Evolutionary conservation across 2,888 invertebrate genomes (phyloP).

Genomic region (Mythimna pallens): DNA sequence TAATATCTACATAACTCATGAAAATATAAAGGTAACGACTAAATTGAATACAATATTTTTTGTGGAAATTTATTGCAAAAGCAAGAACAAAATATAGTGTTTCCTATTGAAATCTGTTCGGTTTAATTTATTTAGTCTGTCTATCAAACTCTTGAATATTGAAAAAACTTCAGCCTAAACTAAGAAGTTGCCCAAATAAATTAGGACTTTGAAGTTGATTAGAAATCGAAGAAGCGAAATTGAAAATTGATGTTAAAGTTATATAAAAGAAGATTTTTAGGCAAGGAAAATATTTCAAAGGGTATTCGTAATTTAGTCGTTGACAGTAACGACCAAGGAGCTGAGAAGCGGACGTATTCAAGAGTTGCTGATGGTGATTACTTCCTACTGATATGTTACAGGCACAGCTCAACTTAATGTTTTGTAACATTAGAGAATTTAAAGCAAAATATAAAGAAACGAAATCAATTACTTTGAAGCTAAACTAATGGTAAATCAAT

Average conservation of each 20-base stretch:
- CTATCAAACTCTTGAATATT: constrained; percentile 19
- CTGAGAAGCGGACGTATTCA: not conserved
- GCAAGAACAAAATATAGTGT: constrained; percentile 11
- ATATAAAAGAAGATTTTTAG: not conserved
- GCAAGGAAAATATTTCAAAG: constrained; percentile 2
- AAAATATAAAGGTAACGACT: constrained; percentile 11
- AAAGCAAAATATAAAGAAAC: not conserved
- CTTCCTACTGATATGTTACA: constrained; percentile 10
- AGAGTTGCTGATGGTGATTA: constrained; percentile 25
- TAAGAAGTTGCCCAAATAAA: constrained; percentile 24
- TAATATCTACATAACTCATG: constrained; percentile 25
- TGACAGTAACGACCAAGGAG: not conserved
- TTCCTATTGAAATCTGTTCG: constrained; percentile 18
- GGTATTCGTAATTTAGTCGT: not conserved
- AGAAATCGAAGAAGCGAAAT: constrained; percentile 18
- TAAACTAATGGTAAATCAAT: not conserved
- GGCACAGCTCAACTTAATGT: not conserved
- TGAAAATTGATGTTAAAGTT: constrained; percentile 12
- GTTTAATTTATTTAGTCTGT: constrained; percentile 25
- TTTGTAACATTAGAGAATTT: not conserved
- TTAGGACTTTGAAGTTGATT: constrained; percentile 12
- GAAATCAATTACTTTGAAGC: not conserved
- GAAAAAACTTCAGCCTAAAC: constrained; percentile 14
- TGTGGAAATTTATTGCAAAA: constrained; percentile 30
- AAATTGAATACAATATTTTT: constrained; percentile 2